These are phyloP conservation scores for Bolinopsis microptera DNA, from an alignment of 37 sponge, comb jelly and placozoan genomes.

Conservation along the genomic window DNA sequence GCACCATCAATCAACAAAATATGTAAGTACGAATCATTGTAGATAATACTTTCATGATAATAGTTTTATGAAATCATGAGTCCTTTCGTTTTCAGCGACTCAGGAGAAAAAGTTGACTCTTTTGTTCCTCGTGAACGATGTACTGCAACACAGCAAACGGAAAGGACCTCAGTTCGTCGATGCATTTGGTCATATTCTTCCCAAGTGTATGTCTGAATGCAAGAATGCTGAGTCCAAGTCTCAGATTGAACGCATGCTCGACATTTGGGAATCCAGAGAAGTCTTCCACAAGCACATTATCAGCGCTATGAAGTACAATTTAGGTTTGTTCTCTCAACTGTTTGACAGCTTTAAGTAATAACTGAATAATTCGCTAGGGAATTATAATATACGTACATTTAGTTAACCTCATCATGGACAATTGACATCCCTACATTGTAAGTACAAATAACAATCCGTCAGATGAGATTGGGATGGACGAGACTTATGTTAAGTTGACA, in stretches of 20 bases:
- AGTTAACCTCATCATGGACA: not conserved
- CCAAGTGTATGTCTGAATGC: slow-evolving; percentile 36
- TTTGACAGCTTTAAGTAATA: too few species aligned
- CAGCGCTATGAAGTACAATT: slow-evolving; percentile 62
- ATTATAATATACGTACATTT: not conserved
- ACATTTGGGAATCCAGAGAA: slow-evolving; percentile 64
- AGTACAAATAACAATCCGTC: not conserved
- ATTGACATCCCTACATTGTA: not conserved
- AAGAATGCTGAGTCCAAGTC: not conserved
- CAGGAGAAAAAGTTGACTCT: slow-evolving; percentile 53
- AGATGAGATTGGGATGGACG: slow-evolving; percentile 59
- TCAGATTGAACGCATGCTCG: slow-evolving; percentile 47
- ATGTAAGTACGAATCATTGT: too few species aligned
- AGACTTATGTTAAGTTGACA: not conserved
- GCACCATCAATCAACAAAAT: too few species aligned
- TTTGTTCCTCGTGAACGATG: slow-evolving; percentile 55
- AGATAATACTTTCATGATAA: too few species aligned
- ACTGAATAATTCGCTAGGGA: too few species aligned
- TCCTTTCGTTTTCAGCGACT: slow-evolving; percentile 16
- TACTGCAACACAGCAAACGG: slow-evolving; percentile 45
- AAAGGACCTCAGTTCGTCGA: slow-evolving; percentile 58
- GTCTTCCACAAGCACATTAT: slow-evolving; percentile 49
- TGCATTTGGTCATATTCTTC: slow-evolving; percentile 55
- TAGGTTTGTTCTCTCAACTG: slow-evolving; percentile 58
- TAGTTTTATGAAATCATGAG: too few species aligned